phyloP scores from a whole-genome alignment of 2,888 invertebrate species.

The Eulithis prunata region DNA sequence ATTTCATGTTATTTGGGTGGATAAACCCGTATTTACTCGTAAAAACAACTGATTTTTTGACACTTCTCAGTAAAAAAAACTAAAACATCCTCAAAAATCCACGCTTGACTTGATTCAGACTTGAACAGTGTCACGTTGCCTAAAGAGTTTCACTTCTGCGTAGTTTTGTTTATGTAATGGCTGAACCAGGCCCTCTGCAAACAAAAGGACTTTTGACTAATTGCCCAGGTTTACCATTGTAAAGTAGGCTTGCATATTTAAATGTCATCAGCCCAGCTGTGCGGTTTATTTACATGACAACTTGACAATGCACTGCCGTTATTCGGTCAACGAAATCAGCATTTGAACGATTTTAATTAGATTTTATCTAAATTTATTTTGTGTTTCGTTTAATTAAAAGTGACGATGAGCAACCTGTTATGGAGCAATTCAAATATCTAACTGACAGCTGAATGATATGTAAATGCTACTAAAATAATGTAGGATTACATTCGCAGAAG shows the following conservation, averaged over 20 bases:
- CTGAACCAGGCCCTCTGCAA: slow-evolving; percentile 39
- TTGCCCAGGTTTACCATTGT: slow-evolving; percentile 45
- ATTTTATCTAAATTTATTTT: slow-evolving; percentile 28
- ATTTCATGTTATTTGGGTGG: too few relatives aligned
- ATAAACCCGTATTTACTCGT: too few relatives aligned
- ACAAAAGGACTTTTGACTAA: slow-evolving; percentile 55
- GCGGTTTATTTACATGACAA: slow-evolving; percentile 35
- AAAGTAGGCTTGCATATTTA: slow-evolving; percentile 43
- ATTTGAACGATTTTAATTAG: slow-evolving; percentile 36
- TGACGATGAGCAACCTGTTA: neutral
- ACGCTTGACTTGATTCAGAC: too few relatives aligned
- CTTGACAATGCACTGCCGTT: slow-evolving; percentile 29
- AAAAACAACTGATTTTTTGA: too few relatives aligned
- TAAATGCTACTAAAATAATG: too few relatives aligned
- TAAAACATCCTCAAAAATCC: too few relatives aligned
- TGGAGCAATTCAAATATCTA: neutral
- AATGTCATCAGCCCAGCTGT: slow-evolving; percentile 30
- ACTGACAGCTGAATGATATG: too few relatives aligned
- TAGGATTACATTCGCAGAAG: too few relatives aligned
- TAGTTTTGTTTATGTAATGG: slow-evolving; percentile 18
- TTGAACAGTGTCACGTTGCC: too few relatives aligned
- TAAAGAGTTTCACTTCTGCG: slow-evolving; percentile 18
- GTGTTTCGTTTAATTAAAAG: slow-evolving; percentile 9
- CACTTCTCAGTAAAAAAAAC: too few relatives aligned
- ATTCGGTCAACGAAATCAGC: slow-evolving; percentile 37